Evolutionary conservation across 2,888 invertebrate species (phyloP).

Genomic region (Cheilosia scutellata): DNA sequence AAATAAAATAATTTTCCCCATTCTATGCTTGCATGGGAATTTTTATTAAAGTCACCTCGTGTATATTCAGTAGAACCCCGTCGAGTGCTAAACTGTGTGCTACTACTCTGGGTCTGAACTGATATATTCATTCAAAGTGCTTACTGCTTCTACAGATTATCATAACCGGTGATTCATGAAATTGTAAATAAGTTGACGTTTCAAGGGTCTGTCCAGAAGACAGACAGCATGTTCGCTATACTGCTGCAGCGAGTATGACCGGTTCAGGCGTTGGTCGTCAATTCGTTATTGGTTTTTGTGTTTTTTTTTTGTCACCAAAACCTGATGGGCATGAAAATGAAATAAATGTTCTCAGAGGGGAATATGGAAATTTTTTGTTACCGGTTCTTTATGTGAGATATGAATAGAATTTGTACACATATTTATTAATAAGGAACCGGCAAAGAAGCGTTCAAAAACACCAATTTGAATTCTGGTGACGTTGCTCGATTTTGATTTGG

Average conservation of each 20-base stretch:
- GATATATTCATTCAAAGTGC: slow-evolving; percentile 40
- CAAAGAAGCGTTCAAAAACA: slow-evolving; percentile 10
- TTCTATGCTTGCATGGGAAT: slow-evolving; percentile 18
- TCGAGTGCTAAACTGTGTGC: neutral
- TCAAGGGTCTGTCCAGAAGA: slow-evolving; percentile 52
- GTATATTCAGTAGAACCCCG: slow-evolving; percentile 17
- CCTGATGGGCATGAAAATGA: slow-evolving; percentile 61
- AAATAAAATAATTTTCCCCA: slow-evolving; percentile 7
- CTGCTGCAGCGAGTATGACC: slow-evolving; percentile 20
- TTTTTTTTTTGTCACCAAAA: slow-evolving; percentile 42
- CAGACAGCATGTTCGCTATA: slow-evolving; percentile 1
- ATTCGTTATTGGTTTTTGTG: slow-evolving; percentile 17
- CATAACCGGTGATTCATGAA: slow-evolving; percentile 75
- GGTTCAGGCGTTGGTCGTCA: slow-evolving; percentile 66
- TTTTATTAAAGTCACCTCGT: slow-evolving; percentile 50
- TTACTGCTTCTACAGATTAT: slow-evolving; percentile 39
- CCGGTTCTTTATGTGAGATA: slow-evolving; percentile 60
- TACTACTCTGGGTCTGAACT: neutral
- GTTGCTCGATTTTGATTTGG: neutral
- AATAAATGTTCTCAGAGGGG: slow-evolving; percentile 5
- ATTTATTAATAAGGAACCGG: slow-evolving; percentile 32
- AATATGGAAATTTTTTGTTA: slow-evolving; percentile 56
- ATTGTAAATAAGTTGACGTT: slow-evolving; percentile 64
- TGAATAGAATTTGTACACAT: slow-evolving; percentile 26
- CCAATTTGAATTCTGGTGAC: neutral